Evolutionary conservation across 35 echinoderm and acorn worm species (phyloP).

Genomic region (Acanthaster planci): DNA sequence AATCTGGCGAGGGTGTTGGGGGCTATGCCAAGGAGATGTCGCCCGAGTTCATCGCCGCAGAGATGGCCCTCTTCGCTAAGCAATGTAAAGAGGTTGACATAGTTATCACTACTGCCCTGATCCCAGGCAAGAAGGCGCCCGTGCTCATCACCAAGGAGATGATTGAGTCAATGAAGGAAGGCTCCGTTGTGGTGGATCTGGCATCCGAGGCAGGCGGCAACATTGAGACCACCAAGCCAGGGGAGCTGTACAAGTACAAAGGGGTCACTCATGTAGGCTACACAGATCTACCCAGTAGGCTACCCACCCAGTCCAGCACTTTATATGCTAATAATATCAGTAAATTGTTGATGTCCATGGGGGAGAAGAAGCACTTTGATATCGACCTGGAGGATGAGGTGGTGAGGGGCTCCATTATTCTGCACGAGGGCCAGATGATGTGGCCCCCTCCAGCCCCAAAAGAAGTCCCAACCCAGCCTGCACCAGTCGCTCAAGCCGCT

Average conservation of each 20-base stretch:
- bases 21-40: conserved; percentile 99
- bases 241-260: conserved; percentile 87
- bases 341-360: conserved; percentile 91
- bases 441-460: conserved; percentile 98
- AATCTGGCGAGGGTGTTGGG: conserved; percentile 92
- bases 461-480: conserved; percentile 60
- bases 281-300: conserved; percentile 85
- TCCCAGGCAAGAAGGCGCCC: conserved; percentile 93
- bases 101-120: conserved; percentile 87
- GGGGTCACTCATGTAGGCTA: conserved; percentile 95
- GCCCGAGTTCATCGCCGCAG: conserved; percentile 90
- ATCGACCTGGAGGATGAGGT: conserved; percentile 98
- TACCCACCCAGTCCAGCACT: conserved; percentile 97
- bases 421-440: conserved; percentile 88
- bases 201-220: conserved; percentile 96
- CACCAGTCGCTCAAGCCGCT: conserved; percentile 27
- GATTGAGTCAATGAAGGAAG: conserved; percentile 98
- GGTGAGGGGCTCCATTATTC: conserved; percentile 84
- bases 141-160: conserved; percentile 93
- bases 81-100: conserved; percentile 98
- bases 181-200: conserved; percentile 94
- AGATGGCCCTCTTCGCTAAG: conserved; percentile 94
- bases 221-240: conserved; percentile 94
- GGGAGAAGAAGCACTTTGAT: conserved; percentile 86
- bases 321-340: conserved; percentile 98